These are phyloP conservation scores for Gymnothorax javanicus DNA, from an alignment of 2,797 vertebrate genomes.

Conservation along the genomic window DNA sequence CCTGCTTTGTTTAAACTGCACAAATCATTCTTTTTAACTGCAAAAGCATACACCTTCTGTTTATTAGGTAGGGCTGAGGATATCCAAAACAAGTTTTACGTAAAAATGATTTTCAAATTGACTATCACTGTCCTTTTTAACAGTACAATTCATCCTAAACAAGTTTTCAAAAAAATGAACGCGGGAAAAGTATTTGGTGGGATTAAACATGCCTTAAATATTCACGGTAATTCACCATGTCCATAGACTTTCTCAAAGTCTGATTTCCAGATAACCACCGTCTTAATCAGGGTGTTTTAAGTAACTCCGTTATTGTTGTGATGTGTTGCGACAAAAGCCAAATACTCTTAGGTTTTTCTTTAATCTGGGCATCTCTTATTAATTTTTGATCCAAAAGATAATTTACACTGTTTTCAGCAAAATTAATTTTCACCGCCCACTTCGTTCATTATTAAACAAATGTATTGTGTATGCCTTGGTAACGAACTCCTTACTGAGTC, in stretches of 20 bases:
- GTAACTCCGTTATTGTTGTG: background rate
- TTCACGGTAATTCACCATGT: background rate
- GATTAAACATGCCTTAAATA: background rate
- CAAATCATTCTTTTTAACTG: conserved; percentile 49
- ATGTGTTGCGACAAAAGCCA: conserved; percentile 10
- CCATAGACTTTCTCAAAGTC: background rate
- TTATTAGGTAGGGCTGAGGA: conserved; percentile 41
- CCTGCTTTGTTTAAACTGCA: conserved; percentile 44
- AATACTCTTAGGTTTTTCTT: background rate
- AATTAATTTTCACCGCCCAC: background rate
- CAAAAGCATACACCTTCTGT: conserved; percentile 44
- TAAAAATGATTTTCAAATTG: background rate
- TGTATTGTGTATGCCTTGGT: conserved; percentile 37
- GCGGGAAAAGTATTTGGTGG: background rate
- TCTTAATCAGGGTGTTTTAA: background rate
- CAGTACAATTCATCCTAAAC: conserved; percentile 20
- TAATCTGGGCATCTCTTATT: background rate
- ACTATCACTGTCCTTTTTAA: background rate
- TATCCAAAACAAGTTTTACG: conserved; percentile 35
- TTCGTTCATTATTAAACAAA: conserved; percentile 14
- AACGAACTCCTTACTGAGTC: conserved; percentile 18
- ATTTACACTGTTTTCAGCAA: background rate
- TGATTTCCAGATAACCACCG: background rate
- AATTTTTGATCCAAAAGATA: background rate
- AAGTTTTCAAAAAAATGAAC: background rate